Evolutionary conservation across 2,888 invertebrate genomes (phyloP), one percentile per base, ranked within the genome.

Genomic region (Galerucella nymphaeae): DNA sequence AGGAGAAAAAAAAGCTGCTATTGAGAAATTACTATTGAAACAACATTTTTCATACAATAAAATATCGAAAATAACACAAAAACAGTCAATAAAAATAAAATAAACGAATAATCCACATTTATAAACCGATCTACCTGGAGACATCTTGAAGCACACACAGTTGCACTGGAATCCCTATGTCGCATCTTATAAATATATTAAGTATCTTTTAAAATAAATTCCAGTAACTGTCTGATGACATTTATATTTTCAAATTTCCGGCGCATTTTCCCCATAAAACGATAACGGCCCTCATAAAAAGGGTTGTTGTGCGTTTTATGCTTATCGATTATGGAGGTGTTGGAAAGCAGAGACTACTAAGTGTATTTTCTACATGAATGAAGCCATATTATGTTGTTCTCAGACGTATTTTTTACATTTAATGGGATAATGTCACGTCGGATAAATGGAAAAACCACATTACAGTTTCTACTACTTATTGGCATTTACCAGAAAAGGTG

Each of bases 401-500:
- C 78, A 79, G 79, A 79, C 78, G 76, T 81, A 79, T 81, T 77
- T 75, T 74, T 79, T 81, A 80, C 80, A 65, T 73, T 65, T 81
- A 81, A 81, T 79, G 79, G 71, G 80, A 81, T 81, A 80, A 80
- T 71, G 66, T 70, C 55, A 75, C 74, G 74, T 75, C 70, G 77
- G 75, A 78, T 80, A 81, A 80, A 79, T 76, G 78, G 71, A 76
- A 78, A 78, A 77, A 80, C 80, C 80, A 76, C 80, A 79, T 75
- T 75, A 71, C 58, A 61, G 67, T 64, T 66, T 68, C 53, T 69
- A 67, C 65, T 61, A 38, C 41, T 50, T 50, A n/a, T 30, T 68
- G 50, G 59, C 41, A 61, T 67, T 59, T 45, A 45, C 30, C 30
- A 8, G 30, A 30, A 30, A 30, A 30, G 6, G 30, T 30, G 30